Evolutionary conservation across 2,888 invertebrate species (phyloP).

Genomic region (Heliconius hortense): DNA sequence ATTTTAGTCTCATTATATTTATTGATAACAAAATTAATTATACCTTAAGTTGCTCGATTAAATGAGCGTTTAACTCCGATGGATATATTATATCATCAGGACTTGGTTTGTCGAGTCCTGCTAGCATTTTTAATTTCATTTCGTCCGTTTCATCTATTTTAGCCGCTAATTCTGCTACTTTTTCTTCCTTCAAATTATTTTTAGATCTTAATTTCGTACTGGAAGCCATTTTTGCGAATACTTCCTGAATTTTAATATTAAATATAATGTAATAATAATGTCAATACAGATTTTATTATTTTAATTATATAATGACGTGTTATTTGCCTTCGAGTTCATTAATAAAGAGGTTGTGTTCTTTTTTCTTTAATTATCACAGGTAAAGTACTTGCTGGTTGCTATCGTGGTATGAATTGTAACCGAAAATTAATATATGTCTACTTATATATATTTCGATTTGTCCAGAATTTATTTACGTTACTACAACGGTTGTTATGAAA

Average conservation of each 20-base stretch:
- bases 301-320: not conserved
- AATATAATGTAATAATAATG: not conserved
- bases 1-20: not conserved
- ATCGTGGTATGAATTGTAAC: not conserved
- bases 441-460: not conserved
- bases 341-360: not conserved
- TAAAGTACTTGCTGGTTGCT: not conserved
- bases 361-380: not conserved
- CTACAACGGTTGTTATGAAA: too few species aligned
- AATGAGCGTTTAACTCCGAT: slow-evolving; percentile 82
- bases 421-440: not conserved
- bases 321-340: not conserved
- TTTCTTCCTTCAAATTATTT: slow-evolving; percentile 57
- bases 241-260: slow-evolving; percentile 39
- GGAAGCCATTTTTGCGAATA: slow-evolving; percentile 53
- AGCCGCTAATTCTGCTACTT: slow-evolving; percentile 55
- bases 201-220: slow-evolving; percentile 51
- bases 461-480: not conserved
- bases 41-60: slow-evolving; percentile 83
- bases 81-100: slow-evolving; percentile 80
- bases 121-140: slow-evolving; percentile 76
- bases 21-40: not conserved
- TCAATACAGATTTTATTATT: not conserved
- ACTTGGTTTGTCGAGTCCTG: slow-evolving; percentile 62
- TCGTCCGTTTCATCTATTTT: slow-evolving; percentile 79